These are phyloP conservation scores for Passer montanus DNA, from an alignment of 2,113 vertebrate species.

Conservation along the genomic window DNA sequence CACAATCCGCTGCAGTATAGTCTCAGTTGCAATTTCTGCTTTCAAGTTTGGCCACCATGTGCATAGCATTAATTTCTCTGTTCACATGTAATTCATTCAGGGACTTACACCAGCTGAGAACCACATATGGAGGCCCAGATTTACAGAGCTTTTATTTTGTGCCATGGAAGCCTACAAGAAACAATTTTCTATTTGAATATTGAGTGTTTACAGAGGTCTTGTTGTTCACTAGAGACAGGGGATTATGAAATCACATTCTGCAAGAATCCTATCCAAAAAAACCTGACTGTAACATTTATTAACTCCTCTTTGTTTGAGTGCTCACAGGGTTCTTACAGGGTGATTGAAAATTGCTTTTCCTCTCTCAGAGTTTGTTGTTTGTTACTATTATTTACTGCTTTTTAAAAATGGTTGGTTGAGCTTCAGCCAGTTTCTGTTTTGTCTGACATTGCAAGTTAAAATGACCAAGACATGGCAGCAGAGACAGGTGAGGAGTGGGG, in stretches of 20 bases:
- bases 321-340: not conserved
- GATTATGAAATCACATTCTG: slow-evolving; percentile 70
- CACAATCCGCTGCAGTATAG: slow-evolving; percentile 57
- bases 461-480: not conserved
- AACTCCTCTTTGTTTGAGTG: slow-evolving; percentile 31
- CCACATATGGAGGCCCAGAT: slow-evolving; percentile 79
- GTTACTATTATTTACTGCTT: not conserved
- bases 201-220: slow-evolving; percentile 70
- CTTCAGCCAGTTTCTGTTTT: not conserved
- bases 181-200: slow-evolving; percentile 75
- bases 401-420: not conserved
- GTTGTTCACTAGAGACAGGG: slow-evolving; percentile 63
- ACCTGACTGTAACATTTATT: slow-evolving; percentile 33
- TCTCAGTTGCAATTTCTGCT: slow-evolving; percentile 71
- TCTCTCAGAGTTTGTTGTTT: not conserved
- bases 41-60: slow-evolving; percentile 78
- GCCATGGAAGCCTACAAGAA: slow-evolving; percentile 75
- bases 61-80: slow-evolving; percentile 76
- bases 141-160: slow-evolving; percentile 76
- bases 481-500: not conserved
- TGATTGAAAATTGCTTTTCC: not conserved
- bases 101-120: slow-evolving; percentile 79
- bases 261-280: slow-evolving; percentile 44
- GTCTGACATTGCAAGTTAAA: not conserved
- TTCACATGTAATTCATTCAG: slow-evolving; percentile 77